Conservation (phyloP, 2,797 vertebrate species). For the Pseudochaenichthys georgianus region DNA sequence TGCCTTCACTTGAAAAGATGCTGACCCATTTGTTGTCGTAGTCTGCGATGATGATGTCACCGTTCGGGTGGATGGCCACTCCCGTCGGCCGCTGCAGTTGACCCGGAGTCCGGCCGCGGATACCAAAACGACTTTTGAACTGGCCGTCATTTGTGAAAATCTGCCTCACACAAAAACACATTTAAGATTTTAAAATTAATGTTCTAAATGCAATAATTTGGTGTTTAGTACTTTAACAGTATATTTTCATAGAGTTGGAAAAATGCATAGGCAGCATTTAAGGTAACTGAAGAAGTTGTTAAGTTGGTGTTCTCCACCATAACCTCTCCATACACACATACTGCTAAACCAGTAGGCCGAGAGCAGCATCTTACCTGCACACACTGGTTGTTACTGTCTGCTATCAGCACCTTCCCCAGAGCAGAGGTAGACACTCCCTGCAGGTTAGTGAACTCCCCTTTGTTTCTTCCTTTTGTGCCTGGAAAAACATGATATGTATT, state of each 20-base stretch:
- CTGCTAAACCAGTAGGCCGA: background rate
- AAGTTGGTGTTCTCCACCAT: background rate
- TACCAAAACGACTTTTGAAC: constrained; percentile 96
- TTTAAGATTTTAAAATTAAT: background rate
- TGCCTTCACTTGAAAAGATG: constrained; percentile 97
- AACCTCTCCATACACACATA: background rate
- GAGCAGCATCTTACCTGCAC: constrained; percentile 89
- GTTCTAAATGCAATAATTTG: background rate
- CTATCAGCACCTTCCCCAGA: constrained; percentile 94
- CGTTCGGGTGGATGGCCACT: constrained; percentile 95
- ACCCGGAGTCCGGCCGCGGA: constrained; percentile 94
- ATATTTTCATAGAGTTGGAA: background rate
- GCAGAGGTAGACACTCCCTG: constrained; percentile 96
- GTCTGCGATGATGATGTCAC: constrained; percentile 98
- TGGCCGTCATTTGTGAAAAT: constrained; percentile 96
- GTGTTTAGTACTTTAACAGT: background rate
- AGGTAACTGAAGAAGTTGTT: background rate
- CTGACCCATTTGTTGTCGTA: constrained; percentile 99
- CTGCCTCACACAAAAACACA: constrained; percentile 71
- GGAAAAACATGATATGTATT: constrained; percentile 36
- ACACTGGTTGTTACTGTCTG: constrained; percentile 99
- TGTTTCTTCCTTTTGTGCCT: constrained; percentile 99
- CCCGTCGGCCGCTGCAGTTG: constrained; percentile 97
- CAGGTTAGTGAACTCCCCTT: constrained; percentile 98
- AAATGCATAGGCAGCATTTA: constrained; percentile 8